A percentile compares a stretch with the other conserved stretches of the same genome.
Conservation (phyloP, 2,797 vertebrate genomes). For the Hapalemur alaotrensis region DNA sequence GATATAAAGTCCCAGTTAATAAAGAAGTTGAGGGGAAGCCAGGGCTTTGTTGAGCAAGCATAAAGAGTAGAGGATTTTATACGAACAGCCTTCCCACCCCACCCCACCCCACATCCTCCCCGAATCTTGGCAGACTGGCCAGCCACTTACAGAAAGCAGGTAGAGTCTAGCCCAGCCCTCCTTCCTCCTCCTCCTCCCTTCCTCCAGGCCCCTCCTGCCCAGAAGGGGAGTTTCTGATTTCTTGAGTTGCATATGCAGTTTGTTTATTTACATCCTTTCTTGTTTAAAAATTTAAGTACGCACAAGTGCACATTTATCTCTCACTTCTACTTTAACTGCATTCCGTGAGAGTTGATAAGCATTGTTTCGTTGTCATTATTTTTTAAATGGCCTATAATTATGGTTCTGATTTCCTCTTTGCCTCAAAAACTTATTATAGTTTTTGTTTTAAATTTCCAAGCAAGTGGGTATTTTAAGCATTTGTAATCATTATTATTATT, state of each 20-base stretch:
- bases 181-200: too few relatives aligned
- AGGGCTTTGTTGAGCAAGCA: background rate
- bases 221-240: background rate
- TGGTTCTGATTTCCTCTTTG: constrained; percentile 46
- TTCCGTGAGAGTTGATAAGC: background rate
- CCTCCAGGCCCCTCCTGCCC: background rate
- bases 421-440: constrained; percentile 65
- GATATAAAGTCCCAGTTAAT: background rate
- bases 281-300: constrained; percentile 1
- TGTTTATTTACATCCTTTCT: constrained; percentile 51
- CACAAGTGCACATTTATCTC: background rate
- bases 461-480: constrained; percentile 67
- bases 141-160: background rate
- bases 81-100: background rate
- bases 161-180: background rate
- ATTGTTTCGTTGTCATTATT: constrained; percentile 32
- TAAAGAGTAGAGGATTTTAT: background rate
- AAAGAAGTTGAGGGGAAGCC: background rate
- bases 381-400: constrained; percentile 65
- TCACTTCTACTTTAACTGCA: background rate
- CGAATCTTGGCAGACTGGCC: rapidly evolving
- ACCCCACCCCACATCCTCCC: rapidly evolving
- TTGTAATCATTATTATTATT: constrained; percentile 65
- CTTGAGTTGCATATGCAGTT: background rate
- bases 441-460: constrained; percentile 72